Base-by-base conservation (phyloP, 1,140 invertebrate species). In the Gonatopus flavifemur region DNA sequence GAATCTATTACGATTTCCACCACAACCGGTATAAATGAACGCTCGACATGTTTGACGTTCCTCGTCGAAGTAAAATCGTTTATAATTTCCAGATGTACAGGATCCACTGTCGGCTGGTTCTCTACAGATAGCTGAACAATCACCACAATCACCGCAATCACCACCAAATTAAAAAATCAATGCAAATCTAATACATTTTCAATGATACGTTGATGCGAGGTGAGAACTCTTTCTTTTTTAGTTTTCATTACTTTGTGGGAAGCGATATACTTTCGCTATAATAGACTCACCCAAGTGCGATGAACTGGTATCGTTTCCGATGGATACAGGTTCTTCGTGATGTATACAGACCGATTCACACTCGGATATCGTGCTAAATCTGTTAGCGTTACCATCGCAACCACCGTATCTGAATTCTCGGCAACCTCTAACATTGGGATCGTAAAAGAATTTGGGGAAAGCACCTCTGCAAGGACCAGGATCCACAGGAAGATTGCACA, bases 351-450 rank as follows among this genome's bases (percentile, higher is more conserved):
- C 78, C 4, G 80, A 78, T 62, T 85, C 81, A 67, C 91, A 94
- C 55, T 91, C 87, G 32, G 82, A 72, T 39, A 80, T 72, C 15
- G 84, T 82, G 43, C 77, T 81, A 75, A 94, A 95, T 60, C 89
- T 85, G 71, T 96, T 96, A 18, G 82, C 86, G 59, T 90, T 94
- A 37, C 93, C 94, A 30, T 84, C 84, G 71, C 92, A 95, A 49
- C 94, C 94, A 36, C 87, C 85, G 66, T 91, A 97, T 9, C 76
- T 78, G 74, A 96, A 96, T 58, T 83, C 74, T 32, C 80, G 80
- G 70, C 87, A 93, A 55, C 65, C 73, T 53, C 73, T 76, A n/a
- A 39, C 70, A 25, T 38, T 55, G 20, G 64, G 51, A 58, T 93
- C 83, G 66, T 84, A 94, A 73, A 83, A 90, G 68, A 83, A 89